Percentiles rank a stretch among this genome's conserved stretches.
These are phyloP conservation scores for Oncorhynchus nerka DNA, from an alignment of 2,113 vertebrate species.

Conservation along the genomic window DNA sequence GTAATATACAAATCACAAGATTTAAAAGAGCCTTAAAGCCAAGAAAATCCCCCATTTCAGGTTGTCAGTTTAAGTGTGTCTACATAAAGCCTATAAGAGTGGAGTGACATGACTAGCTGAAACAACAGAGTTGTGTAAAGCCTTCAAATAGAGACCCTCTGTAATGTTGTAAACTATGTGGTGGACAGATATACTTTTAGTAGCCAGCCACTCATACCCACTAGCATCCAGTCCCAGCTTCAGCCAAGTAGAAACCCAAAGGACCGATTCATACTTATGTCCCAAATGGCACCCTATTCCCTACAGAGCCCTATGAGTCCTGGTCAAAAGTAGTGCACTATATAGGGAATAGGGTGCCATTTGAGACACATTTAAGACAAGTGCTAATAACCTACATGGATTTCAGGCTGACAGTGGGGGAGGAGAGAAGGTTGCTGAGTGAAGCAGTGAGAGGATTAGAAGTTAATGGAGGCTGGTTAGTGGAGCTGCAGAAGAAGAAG, in stretches of 20 bases:
- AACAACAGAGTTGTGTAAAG: not conserved
- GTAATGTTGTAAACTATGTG: no score
- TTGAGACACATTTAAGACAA: not conserved
- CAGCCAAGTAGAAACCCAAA: not conserved
- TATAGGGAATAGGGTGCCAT: no score
- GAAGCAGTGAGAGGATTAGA: conserved; percentile 35
- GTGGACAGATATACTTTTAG: not conserved
- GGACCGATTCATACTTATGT: not conserved
- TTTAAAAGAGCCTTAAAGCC: not conserved
- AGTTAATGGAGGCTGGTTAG: conserved; percentile 46
- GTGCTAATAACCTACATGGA: not conserved
- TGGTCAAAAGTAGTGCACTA: no score
- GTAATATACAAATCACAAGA: not conserved
- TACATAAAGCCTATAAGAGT: not conserved
- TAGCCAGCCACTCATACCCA: not conserved
- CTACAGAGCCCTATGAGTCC: not conserved
- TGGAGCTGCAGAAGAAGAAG: conserved; percentile 33
- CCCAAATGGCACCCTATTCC: not conserved
- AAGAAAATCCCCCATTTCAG: not conserved
- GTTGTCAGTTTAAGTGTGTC: not conserved
- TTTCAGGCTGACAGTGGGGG: not conserved
- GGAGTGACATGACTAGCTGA: not conserved
- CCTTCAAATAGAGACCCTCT: no score
- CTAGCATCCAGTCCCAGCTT: not conserved
- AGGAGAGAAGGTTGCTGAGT: not conserved